phyloP scores from a whole-genome alignment of 2,797 vertebrate species.

The Myotis pilosus region DNA sequence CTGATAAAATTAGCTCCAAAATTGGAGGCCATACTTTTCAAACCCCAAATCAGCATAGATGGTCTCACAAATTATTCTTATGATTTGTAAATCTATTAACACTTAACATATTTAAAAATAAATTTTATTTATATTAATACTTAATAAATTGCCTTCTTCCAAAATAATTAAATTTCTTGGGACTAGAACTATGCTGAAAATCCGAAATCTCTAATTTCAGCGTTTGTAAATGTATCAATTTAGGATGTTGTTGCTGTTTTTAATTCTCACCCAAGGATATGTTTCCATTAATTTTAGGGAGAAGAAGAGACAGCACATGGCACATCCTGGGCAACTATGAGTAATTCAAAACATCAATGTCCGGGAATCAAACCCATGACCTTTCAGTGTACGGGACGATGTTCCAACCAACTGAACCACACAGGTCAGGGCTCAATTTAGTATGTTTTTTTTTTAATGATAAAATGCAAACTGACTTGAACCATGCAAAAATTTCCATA shows the following conservation, averaged over 20 bases:
- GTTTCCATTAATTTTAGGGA: neutral
- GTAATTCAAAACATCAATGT: too few species aligned
- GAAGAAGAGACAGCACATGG: neutral
- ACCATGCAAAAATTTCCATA: neutral
- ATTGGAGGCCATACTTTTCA: neutral
- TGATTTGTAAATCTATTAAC: neutral
- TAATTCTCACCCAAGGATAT: neutral
- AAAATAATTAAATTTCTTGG: constrained; percentile 1
- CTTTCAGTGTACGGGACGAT: neutral
- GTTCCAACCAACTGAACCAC: neutral
- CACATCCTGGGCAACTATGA: too few species aligned
- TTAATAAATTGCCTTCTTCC: neutral
- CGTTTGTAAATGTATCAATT: neutral
- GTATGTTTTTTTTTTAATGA: constrained; percentile 14
- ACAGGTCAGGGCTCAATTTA: neutral
- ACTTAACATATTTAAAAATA: constrained; percentile 3
- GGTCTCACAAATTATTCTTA: neutral
- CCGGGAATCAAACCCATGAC: neutral
- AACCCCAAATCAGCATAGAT: neutral
- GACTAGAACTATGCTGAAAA: neutral
- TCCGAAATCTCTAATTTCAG: neutral
- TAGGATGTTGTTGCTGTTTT: neutral
- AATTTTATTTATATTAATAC: constrained; percentile 16
- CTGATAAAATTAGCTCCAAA: neutral
- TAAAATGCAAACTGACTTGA: neutral